These are phyloP conservation scores for Hypomecis punctinalis DNA, from an alignment of 2,888 invertebrate species.

Conservation along the genomic window DNA sequence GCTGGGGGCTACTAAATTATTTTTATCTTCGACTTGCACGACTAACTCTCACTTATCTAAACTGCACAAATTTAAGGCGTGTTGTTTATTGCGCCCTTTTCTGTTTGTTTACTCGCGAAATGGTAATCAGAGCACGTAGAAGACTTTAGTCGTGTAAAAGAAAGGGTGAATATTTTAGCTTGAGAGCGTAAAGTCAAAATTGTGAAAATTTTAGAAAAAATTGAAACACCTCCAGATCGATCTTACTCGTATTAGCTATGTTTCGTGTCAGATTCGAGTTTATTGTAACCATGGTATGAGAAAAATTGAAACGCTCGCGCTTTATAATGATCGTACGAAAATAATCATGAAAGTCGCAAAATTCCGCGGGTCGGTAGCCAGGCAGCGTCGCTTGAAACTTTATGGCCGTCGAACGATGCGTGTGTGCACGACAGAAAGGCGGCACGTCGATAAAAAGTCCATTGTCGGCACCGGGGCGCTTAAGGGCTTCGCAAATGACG, in stretches of 20 bases:
- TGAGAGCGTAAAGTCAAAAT: not conserved
- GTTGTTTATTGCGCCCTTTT: constrained; percentile 39
- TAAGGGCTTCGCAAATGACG: constrained; percentile 74
- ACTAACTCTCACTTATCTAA: constrained; percentile 57
- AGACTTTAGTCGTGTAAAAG: constrained; percentile 22
- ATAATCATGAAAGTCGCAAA: constrained; percentile 58
- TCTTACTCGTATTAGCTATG: too few relatives aligned
- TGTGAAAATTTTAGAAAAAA: constrained; percentile 1
- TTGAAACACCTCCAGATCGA: not conserved
- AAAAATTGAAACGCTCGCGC: constrained; percentile 47
- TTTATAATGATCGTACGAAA: constrained; percentile 32
- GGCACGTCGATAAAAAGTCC: constrained; percentile 75
- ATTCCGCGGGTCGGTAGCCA: constrained; percentile 62
- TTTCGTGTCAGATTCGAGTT: too few relatives aligned
- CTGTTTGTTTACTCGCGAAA: constrained; percentile 37
- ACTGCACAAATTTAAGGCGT: constrained; percentile 46
- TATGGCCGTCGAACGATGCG: constrained; percentile 73
- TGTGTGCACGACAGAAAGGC: constrained; percentile 67
- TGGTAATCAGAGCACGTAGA: constrained; percentile 34
- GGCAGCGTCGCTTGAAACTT: constrained; percentile 61
- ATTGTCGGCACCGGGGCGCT: constrained; percentile 71
- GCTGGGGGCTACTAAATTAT: constrained; percentile 70
- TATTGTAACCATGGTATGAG: constrained; percentile 25
- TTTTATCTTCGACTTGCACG: constrained; percentile 70
- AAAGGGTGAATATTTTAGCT: constrained; percentile 29